Conservation (phyloP, 2,113 vertebrate genomes). For the Macroglossus sobrinus region DNA sequence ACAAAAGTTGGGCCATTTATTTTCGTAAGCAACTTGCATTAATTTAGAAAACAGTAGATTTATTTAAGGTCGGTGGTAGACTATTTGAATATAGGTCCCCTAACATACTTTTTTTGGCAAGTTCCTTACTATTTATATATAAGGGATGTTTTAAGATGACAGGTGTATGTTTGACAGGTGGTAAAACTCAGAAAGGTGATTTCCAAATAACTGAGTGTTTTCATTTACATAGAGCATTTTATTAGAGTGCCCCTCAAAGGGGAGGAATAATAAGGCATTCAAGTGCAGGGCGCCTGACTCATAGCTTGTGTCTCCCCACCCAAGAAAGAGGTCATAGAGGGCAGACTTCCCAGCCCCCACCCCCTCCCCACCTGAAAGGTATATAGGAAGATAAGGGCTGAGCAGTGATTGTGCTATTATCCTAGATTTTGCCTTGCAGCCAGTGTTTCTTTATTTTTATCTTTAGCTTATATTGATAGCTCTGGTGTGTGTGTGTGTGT, state of each 20-base stretch:
- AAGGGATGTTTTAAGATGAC: not conserved
- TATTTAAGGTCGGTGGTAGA: not conserved
- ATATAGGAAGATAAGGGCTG: not conserved
- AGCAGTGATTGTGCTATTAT: not conserved
- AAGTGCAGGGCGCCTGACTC: not conserved
- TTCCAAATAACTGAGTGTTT: not conserved
- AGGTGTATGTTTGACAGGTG: not conserved
- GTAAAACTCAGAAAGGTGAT: not conserved
- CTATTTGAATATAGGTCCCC: not conserved
- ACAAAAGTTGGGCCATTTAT: not conserved
- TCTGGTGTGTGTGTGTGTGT: not conserved
- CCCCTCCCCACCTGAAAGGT: not conserved
- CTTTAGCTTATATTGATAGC: conserved; percentile 15
- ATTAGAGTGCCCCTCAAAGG: conserved; percentile 7
- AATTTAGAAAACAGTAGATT: conserved; percentile 26
- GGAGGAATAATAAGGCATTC: not conserved
- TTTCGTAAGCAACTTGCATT: not conserved
- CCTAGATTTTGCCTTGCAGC: not conserved
- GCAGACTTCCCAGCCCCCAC: not conserved
- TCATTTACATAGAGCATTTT: conserved; percentile 7
- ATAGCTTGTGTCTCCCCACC: not conserved
- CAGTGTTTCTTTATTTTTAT: conserved; percentile 39
- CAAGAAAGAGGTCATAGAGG: not conserved
- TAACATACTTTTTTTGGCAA: not conserved
- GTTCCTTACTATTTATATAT: not conserved